Evolutionary conservation across 1,140 invertebrate species (phyloP).

Genomic region (Chionoecetes opilio): DNA sequence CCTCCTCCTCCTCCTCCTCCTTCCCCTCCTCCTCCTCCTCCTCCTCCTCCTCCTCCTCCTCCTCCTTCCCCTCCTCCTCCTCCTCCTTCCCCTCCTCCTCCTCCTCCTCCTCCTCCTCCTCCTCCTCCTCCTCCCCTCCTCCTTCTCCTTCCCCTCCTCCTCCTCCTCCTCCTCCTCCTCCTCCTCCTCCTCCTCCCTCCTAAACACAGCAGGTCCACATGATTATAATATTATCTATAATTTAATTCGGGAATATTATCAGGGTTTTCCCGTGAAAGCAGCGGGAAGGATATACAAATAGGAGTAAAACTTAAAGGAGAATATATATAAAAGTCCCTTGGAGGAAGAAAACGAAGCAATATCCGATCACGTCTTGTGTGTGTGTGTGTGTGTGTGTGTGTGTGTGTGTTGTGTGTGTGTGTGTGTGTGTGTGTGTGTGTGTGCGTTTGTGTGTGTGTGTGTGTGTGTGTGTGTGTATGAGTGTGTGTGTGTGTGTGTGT

Average conservation of each 20-base stretch:
- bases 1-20: too few relatives aligned
- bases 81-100: not conserved
- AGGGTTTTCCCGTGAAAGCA: not conserved
- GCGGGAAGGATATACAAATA: not conserved
- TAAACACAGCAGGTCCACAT: not conserved
- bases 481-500: too few relatives aligned
- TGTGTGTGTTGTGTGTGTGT: not conserved
- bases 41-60: too few relatives aligned
- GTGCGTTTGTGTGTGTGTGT: not conserved
- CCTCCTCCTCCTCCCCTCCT: not conserved
- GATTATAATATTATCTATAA: not conserved
- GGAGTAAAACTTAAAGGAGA: not conserved
- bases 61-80: not conserved
- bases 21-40: too few relatives aligned
- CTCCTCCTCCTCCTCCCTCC: not conserved
- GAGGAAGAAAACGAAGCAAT: not conserved
- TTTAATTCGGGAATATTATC: slow-evolving; percentile 18
- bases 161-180: slow-evolving; percentile 19
- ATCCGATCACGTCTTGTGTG: slow-evolving; percentile 11
- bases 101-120: slow-evolving; percentile 19
- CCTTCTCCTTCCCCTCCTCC: too few relatives aligned
- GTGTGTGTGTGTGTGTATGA: too few relatives aligned
- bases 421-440: not conserved
- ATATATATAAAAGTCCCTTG: not conserved
- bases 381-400: not conserved